Conservation (phyloP, 2,113 vertebrate species). For the Pleuronectes platessa region DNA sequence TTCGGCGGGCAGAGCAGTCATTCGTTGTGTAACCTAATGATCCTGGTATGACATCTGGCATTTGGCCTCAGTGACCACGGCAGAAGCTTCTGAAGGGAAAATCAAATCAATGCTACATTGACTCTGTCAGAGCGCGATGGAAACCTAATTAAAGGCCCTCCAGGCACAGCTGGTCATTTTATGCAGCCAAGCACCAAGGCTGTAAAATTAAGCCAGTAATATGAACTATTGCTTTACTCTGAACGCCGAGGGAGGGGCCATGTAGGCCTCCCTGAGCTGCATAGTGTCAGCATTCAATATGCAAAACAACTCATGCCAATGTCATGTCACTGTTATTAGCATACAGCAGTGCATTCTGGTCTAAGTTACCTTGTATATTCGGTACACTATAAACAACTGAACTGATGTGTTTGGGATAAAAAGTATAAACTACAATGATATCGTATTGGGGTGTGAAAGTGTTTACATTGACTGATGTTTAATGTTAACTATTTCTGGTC, state of each 20-base stretch:
- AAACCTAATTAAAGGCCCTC: conserved; percentile 83
- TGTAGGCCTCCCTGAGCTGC: conserved; percentile 8
- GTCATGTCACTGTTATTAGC: conserved; percentile 6
- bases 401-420: neutral
- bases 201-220: conserved; percentile 53
- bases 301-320: neutral
- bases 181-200: conserved; percentile 62
- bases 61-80: conserved; percentile 67
- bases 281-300: neutral
- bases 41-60: conserved; percentile 78
- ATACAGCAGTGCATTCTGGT: neutral
- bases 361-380: neutral
- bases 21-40: conserved; percentile 77
- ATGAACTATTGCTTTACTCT: conserved; percentile 48
- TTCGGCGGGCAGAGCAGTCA: conserved; percentile 22
- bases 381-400: neutral
- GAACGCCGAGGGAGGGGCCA: neutral
- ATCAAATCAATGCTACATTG: conserved; percentile 83
- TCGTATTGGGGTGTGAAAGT: too few relatives aligned
- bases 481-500: too few relatives aligned
- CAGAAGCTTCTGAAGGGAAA: conserved; percentile 78
- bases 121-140: conserved; percentile 79
- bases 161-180: conserved; percentile 77
- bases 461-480: neutral
- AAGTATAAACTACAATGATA: neutral